Base-by-base conservation (phyloP, 2,113 vertebrate species). In the Uropsilus gracilis region DNA sequence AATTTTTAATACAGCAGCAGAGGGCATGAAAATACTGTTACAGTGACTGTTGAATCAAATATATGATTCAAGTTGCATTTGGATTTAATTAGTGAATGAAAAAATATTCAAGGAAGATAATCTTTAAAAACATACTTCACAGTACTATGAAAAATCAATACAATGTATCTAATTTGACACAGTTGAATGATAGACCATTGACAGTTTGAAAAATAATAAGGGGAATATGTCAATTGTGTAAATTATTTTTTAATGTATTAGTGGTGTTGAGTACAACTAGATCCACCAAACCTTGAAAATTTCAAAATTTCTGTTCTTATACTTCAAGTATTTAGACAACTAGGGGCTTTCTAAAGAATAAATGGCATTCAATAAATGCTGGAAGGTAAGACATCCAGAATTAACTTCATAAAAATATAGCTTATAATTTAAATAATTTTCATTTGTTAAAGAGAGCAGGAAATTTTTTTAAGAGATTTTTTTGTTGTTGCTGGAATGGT, bases 1-100 rank as follows among this genome's bases (percentile, higher is more conserved):
- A 68, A 73, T 72, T 86, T 91, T 94, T 91, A 95, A 75, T 88
- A 63, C 2, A 86, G 6, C 53, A 53, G 8, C 39, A 94, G 18
- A 53, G 72, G 64, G 50, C n/a, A 61, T 48, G 64, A 64, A 44
- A 78, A 89, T 11, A 75, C 4, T 11, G 5, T 32, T 46, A 39
- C 8, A 71, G 11, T 4, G 2, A 68, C 34, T 69, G 13, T 55
- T 42, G 42, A 71, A 46, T 72, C 14, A 44, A 69, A 63, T 64
- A 14, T 42, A 24, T 4, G 26, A 42, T 17, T 59, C 42, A 83
- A 4, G 5, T 86, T 80, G 18, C 17, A 90, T 34, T 73, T 50
- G 14, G 80, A 50, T 48, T 50, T 46, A 76, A 80, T 53, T 55
- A 34, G 46, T 26, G 17, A 57, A 48, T 73, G 1, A 3, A 89